A percentile compares a stretch with the other conserved stretches of the same genome.
Evolutionary conservation across 1,140 invertebrate genomes (phyloP).

Genomic region (Elymnias hypermnestra): DNA sequence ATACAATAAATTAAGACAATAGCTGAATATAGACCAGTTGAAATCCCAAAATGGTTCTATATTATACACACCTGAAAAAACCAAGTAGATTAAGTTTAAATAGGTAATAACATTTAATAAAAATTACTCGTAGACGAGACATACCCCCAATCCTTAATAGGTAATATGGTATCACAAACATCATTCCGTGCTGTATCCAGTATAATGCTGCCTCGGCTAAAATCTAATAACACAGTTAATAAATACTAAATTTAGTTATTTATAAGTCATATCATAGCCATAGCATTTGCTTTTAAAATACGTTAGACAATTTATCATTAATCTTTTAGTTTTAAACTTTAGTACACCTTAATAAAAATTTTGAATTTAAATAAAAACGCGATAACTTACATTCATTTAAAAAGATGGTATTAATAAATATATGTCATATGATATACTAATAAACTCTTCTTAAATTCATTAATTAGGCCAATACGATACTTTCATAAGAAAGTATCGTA

Average conservation of each 20-base stretch:
- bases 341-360: too few relatives aligned
- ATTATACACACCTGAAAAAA: conserved; percentile 87
- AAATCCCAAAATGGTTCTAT: conserved; percentile 88
- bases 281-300: too few relatives aligned
- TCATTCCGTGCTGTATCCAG: conserved; percentile 95
- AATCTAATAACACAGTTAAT: conserved; percentile 78
- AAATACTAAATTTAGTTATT: not conserved
- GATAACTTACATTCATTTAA: too few relatives aligned
- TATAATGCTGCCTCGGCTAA: conserved; percentile 93
- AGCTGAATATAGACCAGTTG: conserved; percentile 89
- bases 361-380: too few relatives aligned
- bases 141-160: conserved; percentile 90
- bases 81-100: conserved; percentile 9
- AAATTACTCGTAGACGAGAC: conserved; percentile 25
- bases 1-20: conserved; percentile 89
- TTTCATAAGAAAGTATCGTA: too few relatives aligned
- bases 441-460: too few relatives aligned
- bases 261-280: not conserved
- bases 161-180: conserved; percentile 95
- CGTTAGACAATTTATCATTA: too few relatives aligned
- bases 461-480: too few relatives aligned
- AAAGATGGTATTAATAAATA: too few relatives aligned
- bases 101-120: conserved; percentile 8
- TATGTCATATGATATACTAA: too few relatives aligned
- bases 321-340: too few relatives aligned